Conservation (phyloP, 2,113 vertebrate species). For the Trogon surrucura region DNA sequence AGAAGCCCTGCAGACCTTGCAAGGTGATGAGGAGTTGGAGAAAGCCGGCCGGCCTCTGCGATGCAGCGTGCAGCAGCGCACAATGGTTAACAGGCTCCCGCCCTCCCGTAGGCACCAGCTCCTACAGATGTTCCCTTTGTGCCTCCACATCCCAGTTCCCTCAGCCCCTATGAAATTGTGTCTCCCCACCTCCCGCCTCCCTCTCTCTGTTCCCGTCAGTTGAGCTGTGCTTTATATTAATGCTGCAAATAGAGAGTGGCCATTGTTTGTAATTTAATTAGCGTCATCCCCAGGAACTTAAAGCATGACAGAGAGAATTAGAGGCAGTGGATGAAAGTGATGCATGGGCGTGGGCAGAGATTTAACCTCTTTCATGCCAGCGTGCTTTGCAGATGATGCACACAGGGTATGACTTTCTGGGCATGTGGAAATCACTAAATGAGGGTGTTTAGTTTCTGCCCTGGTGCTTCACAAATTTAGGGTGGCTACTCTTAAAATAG, state of each 20-base stretch:
- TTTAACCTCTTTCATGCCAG: background rate
- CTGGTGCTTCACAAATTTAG: background rate
- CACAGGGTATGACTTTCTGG: background rate
- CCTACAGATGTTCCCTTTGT: background rate
- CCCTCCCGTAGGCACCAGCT: background rate
- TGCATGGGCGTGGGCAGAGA: background rate
- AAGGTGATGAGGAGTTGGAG: background rate
- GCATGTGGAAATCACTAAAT: background rate
- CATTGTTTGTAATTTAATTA: slow-evolving; percentile 1
- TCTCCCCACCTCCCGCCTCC: background rate
- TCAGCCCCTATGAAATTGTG: background rate
- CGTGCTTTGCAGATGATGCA: background rate
- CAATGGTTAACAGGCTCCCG: background rate
- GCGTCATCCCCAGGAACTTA: background rate
- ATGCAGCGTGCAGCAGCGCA: background rate
- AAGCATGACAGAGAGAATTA: background rate
- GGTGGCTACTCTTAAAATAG: background rate
- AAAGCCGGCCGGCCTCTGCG: background rate
- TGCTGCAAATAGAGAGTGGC: background rate
- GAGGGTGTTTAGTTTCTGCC: background rate
- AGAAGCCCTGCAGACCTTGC: background rate
- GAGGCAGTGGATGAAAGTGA: background rate
- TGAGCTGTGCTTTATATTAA: background rate
- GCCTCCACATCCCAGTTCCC: background rate
- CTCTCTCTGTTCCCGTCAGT: background rate